Percentiles rank a stretch among this genome's conserved stretches.
Evolutionary conservation across 2,113 vertebrate genomes (phyloP).

Genomic region (Brienomyrus brachyistius): DNA sequence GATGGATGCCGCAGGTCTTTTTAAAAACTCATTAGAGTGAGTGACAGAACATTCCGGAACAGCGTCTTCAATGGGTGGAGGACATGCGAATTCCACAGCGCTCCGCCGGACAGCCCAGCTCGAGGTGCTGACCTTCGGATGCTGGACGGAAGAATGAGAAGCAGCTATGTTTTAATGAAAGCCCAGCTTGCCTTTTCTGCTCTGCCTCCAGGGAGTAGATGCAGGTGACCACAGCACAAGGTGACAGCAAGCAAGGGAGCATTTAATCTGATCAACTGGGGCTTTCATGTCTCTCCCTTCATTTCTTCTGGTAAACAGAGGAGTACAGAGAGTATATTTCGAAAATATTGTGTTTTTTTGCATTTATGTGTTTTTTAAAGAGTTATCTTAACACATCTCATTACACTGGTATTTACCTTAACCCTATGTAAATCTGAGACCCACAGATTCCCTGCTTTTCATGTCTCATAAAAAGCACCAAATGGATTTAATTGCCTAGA

Average conservation of each 20-base stretch:
- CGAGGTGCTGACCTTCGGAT: not conserved
- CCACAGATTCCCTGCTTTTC: not conserved
- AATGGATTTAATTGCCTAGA: not conserved
- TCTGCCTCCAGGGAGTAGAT: not conserved
- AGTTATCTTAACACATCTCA: not conserved
- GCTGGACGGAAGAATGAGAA: not conserved
- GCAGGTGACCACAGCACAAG: not conserved
- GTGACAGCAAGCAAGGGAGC: not conserved
- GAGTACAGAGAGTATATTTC: not conserved
- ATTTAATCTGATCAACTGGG: not conserved
- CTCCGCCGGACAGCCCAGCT: not conserved
- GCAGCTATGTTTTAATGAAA: not conserved
- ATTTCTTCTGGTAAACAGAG: not conserved
- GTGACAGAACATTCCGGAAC: not conserved
- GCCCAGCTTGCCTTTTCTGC: not conserved
- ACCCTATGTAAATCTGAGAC: not conserved
- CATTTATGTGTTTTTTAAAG: not conserved
- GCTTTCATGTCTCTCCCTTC: not conserved
- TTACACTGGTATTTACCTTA: not conserved
- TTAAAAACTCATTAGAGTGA: not conserved
- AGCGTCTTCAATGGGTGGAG: not conserved
- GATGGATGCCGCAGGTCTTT: not conserved
- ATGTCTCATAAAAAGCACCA: not conserved
- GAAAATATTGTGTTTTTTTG: not conserved
- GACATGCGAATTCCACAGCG: not conserved